Evolutionary conservation across 2,797 vertebrate genomes (phyloP).

Genomic region (Atherinosoma microstoma): DNA sequence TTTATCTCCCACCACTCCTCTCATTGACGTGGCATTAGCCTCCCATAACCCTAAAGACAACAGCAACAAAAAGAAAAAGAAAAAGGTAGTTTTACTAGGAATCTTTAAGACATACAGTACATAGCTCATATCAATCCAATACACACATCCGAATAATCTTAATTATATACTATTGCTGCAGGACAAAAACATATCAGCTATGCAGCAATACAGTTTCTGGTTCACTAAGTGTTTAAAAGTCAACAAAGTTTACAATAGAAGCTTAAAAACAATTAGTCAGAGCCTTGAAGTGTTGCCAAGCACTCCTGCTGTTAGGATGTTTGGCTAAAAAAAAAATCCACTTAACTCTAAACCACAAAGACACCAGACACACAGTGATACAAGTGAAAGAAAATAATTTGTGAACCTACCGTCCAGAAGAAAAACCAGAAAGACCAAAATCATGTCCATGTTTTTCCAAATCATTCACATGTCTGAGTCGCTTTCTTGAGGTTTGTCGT

Average conservation of each 20-base stretch:
- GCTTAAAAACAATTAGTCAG: neutral
- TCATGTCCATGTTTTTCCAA: constrained; percentile 13
- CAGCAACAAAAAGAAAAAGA: neutral
- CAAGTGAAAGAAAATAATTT: neutral
- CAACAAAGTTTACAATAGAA: neutral
- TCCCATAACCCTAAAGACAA: constrained; percentile 40
- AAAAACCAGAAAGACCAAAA: constrained; percentile 28
- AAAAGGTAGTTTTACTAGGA: neutral
- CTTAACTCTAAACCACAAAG: neutral
- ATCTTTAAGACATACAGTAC: too few relatives aligned
- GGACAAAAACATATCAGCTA: too few relatives aligned
- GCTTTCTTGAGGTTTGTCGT: neutral
- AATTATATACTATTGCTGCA: too few relatives aligned
- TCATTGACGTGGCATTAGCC: constrained; percentile 7
- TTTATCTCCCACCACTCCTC: neutral
- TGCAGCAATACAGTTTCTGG: neutral
- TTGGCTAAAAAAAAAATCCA: neutral
- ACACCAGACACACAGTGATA: neutral
- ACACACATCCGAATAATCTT: too few relatives aligned
- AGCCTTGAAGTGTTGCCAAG: neutral
- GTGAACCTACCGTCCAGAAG: constrained; percentile 50
- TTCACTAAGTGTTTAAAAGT: neutral
- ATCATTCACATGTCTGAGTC: neutral
- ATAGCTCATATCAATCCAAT: too few relatives aligned
- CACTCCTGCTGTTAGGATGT: neutral